phyloP scores from a whole-genome alignment of 2,113 vertebrate genomes.

The Charina bottae region DNA sequence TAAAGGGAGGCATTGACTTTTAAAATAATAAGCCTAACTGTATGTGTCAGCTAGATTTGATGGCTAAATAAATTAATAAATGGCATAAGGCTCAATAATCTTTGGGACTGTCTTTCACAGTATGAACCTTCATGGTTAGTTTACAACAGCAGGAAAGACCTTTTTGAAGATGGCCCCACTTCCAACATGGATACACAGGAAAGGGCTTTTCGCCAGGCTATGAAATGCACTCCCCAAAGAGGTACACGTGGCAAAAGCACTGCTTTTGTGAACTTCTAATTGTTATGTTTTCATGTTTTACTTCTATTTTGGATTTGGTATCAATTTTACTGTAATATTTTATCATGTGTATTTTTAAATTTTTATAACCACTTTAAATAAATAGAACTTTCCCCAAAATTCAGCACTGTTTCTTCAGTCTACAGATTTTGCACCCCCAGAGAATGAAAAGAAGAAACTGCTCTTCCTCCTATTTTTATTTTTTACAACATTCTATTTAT shows the following conservation, averaged over 20 bases:
- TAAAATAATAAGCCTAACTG: background rate
- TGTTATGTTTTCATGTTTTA: background rate
- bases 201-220: background rate
- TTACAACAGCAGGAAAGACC: background rate
- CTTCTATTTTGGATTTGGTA: background rate
- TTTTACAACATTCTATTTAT: conserved; percentile 33
- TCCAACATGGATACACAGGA: background rate
- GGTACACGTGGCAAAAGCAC: background rate
- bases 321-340: background rate
- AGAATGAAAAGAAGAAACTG: background rate
- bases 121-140: background rate
- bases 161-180: background rate
- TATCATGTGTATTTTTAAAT: background rate
- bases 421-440: background rate
- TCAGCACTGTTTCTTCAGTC: background rate
- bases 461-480: background rate
- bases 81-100: background rate
- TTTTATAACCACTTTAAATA: background rate
- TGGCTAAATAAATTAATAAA: background rate
- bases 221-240: background rate
- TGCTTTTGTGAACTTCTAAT: background rate
- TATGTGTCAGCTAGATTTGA: background rate
- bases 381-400: background rate
- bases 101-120: background rate
- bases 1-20: background rate